These are phyloP conservation scores for Luscinia megarhynchos DNA, from an alignment of 2,797 vertebrate species.

Conservation along the genomic window DNA sequence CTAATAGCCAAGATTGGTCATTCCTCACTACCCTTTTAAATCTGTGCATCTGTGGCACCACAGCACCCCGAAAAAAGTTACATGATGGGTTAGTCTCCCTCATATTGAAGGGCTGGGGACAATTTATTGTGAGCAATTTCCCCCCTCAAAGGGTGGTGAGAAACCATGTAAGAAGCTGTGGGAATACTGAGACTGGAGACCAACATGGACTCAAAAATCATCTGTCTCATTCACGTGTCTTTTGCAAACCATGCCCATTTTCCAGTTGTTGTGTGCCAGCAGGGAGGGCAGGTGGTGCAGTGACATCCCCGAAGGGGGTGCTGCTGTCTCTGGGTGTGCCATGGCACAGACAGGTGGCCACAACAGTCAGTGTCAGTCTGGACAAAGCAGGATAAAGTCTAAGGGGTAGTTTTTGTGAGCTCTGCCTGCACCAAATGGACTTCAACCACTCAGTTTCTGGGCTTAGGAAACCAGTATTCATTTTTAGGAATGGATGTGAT, in stretches of 20 bases:
- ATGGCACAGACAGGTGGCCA: fast-evolving
- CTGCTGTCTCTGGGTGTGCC: background rate
- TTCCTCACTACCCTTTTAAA: background rate
- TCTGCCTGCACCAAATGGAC: background rate
- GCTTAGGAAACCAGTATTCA: background rate
- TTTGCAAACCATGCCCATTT: background rate
- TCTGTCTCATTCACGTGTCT: background rate
- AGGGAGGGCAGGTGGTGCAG: background rate
- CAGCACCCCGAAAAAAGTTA: background rate
- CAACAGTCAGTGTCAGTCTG: background rate
- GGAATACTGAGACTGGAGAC: background rate
- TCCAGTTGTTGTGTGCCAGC: background rate
- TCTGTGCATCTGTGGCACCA: background rate
- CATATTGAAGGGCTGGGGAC: background rate
- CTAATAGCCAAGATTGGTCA: background rate
- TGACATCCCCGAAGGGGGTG: fast-evolving
- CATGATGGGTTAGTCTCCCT: background rate
- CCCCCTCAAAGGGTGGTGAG: background rate
- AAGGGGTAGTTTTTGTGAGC: background rate
- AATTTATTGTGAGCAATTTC: background rate
- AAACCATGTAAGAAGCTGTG: background rate
- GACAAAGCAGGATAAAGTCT: background rate
- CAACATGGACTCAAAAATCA: background rate
- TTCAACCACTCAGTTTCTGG: background rate
- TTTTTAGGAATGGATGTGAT: background rate